Conservation (phyloP, 2,113 vertebrate genomes). For the Mixornis gularis region DNA sequence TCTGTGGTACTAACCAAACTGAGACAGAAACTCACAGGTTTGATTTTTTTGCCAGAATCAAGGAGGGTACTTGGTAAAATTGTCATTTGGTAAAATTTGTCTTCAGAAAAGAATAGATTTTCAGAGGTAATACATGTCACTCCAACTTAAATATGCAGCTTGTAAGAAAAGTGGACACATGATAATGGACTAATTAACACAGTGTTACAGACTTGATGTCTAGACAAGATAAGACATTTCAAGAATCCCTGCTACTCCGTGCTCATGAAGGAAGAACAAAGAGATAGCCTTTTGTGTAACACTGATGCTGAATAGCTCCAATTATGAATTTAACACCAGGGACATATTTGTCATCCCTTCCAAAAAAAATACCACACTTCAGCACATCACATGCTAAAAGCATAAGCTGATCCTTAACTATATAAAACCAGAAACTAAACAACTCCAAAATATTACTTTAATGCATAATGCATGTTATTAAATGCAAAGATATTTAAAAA, state of each 20-base stretch:
- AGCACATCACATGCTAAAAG: conserved; percentile 24
- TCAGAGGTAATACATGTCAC: conserved; percentile 19
- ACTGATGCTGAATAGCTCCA: conserved; percentile 6
- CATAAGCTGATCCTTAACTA: conserved; percentile 3
- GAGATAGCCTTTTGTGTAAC: conserved; percentile 50
- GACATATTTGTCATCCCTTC: conserved; percentile 25
- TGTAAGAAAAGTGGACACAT: conserved; percentile 43
- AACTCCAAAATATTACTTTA: neutral
- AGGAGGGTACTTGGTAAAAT: neutral
- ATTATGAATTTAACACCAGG: conserved; percentile 16
- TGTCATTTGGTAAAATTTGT: neutral
- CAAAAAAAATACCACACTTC: neutral
- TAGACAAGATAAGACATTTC: conserved; percentile 78
- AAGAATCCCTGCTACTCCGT: conserved; percentile 41
- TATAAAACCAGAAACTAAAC: neutral
- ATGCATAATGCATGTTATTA: neutral
- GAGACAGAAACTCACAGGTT: neutral
- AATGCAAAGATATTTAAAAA: neutral
- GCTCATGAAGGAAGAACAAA: conserved; percentile 51
- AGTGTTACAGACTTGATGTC: conserved; percentile 74
- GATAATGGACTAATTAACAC: conserved; percentile 53
- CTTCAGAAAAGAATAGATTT: conserved; percentile 26
- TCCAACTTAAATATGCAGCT: conserved; percentile 23
- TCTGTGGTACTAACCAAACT: neutral
- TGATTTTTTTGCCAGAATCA: conserved; percentile 31